Conservation (phyloP, 2,888 invertebrate species). For the Ametastegia equiseti region DNA sequence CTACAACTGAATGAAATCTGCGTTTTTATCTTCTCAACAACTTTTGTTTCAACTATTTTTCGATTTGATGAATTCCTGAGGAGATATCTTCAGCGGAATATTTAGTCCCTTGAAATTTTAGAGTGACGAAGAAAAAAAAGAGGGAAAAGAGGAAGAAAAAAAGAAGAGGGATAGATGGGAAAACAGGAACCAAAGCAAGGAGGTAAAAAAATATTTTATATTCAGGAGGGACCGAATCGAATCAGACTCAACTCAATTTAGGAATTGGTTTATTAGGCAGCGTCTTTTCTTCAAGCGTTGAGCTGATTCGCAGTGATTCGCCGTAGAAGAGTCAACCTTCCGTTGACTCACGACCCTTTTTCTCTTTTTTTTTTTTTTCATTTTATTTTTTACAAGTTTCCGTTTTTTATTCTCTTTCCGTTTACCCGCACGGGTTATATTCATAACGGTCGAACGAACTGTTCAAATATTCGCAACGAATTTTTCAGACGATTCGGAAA, state of each 20-base stretch:
- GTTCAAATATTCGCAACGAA: constrained; percentile 59
- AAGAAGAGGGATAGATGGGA: too few relatives aligned
- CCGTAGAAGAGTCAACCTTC: background rate
- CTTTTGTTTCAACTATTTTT: constrained; percentile 13
- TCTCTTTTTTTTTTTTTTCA: constrained; percentile 37
- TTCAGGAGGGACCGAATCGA: constrained; percentile 59
- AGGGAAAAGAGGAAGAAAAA: background rate
- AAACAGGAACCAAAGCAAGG: too few relatives aligned
- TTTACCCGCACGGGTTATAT: constrained; percentile 60
- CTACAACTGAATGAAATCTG: background rate
- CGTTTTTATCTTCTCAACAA: background rate
- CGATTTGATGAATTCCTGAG: background rate
- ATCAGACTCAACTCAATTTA: constrained; percentile 69
- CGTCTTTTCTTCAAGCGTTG: constrained; percentile 47
- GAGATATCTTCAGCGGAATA: background rate
- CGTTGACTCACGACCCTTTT: constrained; percentile 47
- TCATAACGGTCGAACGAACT: constrained; percentile 57
- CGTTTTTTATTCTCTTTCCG: background rate
- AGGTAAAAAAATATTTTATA: constrained; percentile 61
- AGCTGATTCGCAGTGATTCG: constrained; percentile 47
- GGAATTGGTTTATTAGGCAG: constrained; percentile 59
- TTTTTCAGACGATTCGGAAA: background rate
- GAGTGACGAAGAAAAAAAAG: background rate
- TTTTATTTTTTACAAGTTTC: too few relatives aligned
- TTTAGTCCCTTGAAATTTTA: background rate